Percentiles rank a stretch among this genome's conserved stretches.
phyloP scores from a whole-genome alignment of 2,888 invertebrate genomes.

The Muschampia plurimacula region DNA sequence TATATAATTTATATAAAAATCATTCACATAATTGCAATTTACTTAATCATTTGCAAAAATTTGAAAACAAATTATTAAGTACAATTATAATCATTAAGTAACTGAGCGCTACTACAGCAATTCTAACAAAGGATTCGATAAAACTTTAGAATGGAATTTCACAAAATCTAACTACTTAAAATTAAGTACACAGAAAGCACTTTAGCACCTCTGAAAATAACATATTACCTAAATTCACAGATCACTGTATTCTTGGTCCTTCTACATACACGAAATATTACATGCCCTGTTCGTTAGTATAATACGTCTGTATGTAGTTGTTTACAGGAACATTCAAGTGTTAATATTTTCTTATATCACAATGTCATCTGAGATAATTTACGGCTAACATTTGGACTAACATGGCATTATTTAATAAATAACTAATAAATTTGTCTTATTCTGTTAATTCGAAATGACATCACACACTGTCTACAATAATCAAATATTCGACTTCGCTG shows the following conservation, averaged over 20 bases:
- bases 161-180: slow-evolving; percentile 53
- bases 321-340: slow-evolving; percentile 32
- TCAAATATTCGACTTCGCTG: slow-evolving; percentile 36
- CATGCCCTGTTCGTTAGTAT: slow-evolving; percentile 17
- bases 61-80: slow-evolving; percentile 36
- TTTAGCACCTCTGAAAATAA: slow-evolving; percentile 57
- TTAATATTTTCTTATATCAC: slow-evolving; percentile 29
- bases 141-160: slow-evolving; percentile 17
- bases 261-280: slow-evolving; percentile 35
- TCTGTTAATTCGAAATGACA: slow-evolving; percentile 43
- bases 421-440: slow-evolving; percentile 31
- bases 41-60: slow-evolving; percentile 10
- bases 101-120: slow-evolving; percentile 10
- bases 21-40: slow-evolving; percentile 26
- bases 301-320: slow-evolving; percentile 6
- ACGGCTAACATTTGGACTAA: slow-evolving; percentile 23
- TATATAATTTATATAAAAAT: slow-evolving; percentile 27
- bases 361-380: slow-evolving; percentile 24
- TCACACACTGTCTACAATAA: slow-evolving; percentile 32
- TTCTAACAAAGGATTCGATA: slow-evolving; percentile 24
- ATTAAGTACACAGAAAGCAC: slow-evolving; percentile 60
- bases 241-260: slow-evolving; percentile 52
- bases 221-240: slow-evolving; percentile 30
- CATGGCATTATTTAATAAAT: slow-evolving; percentile 44
- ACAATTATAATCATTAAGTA: slow-evolving; percentile 22